A percentile compares a stretch with the other conserved stretches of the same genome.
These are phyloP conservation scores for Cliona cf. orientalis DNA, from an alignment of 37 sponge, comb jelly and placozoan species.

Conservation along the genomic window DNA sequence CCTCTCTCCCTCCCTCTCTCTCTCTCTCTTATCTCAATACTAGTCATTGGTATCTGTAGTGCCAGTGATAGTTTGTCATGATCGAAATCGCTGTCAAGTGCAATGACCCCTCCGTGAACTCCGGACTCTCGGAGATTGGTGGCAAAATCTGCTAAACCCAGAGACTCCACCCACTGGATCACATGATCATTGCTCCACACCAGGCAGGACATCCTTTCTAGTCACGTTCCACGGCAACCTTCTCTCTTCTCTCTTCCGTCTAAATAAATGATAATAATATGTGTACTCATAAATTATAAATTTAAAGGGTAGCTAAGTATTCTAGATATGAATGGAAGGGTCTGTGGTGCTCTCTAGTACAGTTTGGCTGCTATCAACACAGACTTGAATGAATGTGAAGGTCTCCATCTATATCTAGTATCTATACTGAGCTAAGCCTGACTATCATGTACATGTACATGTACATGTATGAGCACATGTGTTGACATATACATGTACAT, in stretches of 20 bases:
- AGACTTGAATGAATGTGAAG: no score
- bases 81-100: conserved; percentile 79
- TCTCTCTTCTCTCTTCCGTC: background rate
- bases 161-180: conserved; percentile 75
- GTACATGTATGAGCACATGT: no score
- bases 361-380: no score
- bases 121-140: conserved; percentile 72
- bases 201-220: conserved; percentile 59
- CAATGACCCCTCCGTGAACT: conserved; percentile 91
- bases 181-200: conserved; percentile 80
- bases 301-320: no score
- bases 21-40: conserved; percentile 59
- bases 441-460: no score
- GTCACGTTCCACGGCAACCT: background rate
- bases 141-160: conserved; percentile 87
- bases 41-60: conserved; percentile 76
- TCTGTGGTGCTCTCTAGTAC: no score
- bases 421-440: no score
- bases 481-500: no score
- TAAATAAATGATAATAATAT: background rate
- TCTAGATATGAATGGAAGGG: no score
- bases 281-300: background rate
- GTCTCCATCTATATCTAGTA: no score
- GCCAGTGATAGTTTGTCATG: conserved; percentile 76
- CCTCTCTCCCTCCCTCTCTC: no score